Conservation (phyloP, 2,113 vertebrate genomes). For the Grus americana region DNA sequence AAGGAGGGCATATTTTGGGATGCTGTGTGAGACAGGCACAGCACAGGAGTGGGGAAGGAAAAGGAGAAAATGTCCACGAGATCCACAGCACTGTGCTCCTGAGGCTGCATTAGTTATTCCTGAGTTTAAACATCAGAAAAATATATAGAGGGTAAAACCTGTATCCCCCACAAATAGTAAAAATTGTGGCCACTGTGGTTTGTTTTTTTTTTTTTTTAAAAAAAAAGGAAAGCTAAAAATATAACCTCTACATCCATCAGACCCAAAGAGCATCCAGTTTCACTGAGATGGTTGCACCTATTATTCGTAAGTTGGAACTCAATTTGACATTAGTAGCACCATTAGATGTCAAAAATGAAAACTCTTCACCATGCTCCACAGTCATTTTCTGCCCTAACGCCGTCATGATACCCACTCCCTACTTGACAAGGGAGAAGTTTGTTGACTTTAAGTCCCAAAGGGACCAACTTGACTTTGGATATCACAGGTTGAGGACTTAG, state of each 20-base stretch:
- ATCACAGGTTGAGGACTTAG: neutral
- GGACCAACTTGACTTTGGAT: neutral
- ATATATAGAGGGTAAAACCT: neutral
- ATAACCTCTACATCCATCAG: neutral
- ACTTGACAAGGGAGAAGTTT: neutral
- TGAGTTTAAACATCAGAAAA: neutral
- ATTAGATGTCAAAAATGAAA: neutral
- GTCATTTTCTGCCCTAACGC: neutral
- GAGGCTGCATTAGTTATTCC: neutral
- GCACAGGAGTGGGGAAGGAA: neutral
- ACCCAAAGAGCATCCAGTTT: neutral
- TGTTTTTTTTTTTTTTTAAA: neutral
- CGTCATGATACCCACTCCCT: neutral
- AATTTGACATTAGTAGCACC: neutral
- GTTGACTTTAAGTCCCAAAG: neutral
- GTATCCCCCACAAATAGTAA: neutral
- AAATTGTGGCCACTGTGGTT: accelerated
- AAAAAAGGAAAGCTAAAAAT: neutral
- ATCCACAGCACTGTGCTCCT: neutral
- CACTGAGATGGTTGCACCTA: neutral
- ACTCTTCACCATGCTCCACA: neutral
- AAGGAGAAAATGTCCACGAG: neutral
- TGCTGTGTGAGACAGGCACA: neutral
- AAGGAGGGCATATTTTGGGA: neutral
- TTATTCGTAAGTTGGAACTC: neutral